Conservation (phyloP, 2,888 invertebrate species). For the Thysanoteuthis rhombus region DNA sequence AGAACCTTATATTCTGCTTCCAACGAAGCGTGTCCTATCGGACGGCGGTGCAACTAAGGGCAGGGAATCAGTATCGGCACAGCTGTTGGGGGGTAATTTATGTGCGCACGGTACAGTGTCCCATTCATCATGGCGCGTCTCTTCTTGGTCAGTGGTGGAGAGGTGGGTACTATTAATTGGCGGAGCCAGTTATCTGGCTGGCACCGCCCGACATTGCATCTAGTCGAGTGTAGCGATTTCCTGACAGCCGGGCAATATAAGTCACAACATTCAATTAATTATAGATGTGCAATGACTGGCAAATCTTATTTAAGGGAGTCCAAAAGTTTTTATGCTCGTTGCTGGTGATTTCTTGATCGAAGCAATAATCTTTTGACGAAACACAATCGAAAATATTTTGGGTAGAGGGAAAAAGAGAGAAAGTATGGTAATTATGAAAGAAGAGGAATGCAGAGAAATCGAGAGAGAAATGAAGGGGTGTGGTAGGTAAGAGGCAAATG, state of each 20-base stretch:
- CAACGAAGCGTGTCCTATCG: constrained; percentile 25
- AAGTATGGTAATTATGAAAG: neutral
- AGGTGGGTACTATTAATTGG: constrained; percentile 16
- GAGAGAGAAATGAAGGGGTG: neutral
- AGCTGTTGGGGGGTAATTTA: constrained; percentile 29
- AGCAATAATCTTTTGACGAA: neutral
- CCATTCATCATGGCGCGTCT: constrained; percentile 26
- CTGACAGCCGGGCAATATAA: constrained; percentile 29
- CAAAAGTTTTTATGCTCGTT: constrained; percentile 12
- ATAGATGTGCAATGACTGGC: constrained; percentile 29
- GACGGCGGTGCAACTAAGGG: constrained; percentile 27
- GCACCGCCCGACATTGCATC: neutral
- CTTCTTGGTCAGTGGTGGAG: neutral
- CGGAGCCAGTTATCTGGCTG: constrained; percentile 21
- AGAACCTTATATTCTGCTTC: constrained; percentile 25
- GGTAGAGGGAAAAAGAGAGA: neutral
- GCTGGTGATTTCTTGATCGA: neutral
- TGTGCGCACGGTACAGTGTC: constrained; percentile 13
- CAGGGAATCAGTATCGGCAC: constrained; percentile 23
- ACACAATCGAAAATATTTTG: neutral
- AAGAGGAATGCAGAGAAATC: neutral
- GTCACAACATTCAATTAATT: constrained; percentile 31
- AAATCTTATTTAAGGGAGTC: constrained; percentile 28
- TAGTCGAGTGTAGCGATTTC: constrained; percentile 26
- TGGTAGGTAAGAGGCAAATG: neutral